Evolutionary conservation across 1,140 invertebrate genomes (phyloP).

Genomic region (Charaxes varanes): DNA sequence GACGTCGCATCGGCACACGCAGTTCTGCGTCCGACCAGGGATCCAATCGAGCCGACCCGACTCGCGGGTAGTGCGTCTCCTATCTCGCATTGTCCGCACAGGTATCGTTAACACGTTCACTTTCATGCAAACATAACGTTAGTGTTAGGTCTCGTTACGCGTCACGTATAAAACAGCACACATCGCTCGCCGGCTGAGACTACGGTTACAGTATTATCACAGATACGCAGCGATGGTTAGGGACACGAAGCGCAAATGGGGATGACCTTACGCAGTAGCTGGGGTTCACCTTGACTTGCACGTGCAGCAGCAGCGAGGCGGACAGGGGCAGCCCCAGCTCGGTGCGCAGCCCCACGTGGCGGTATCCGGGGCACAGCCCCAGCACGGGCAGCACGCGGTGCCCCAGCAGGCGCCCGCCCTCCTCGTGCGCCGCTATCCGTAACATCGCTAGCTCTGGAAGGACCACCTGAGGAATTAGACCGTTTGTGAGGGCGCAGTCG

Average conservation of each 20-base stretch:
- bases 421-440: constrained; percentile 97
- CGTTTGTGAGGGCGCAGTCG: no score
- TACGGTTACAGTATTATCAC: not conserved
- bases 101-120: no score
- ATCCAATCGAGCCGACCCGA: no score
- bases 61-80: no score
- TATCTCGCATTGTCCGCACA: no score
- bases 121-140: no score
- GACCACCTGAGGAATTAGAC: constrained; percentile 89
- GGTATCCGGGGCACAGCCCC: constrained; percentile 95
- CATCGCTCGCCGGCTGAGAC: not conserved
- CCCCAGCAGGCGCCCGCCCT: constrained; percentile 94
- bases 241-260: constrained; percentile 1
- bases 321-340: constrained; percentile 96
- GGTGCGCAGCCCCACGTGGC: constrained; percentile 90
- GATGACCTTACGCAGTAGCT: constrained; percentile 5
- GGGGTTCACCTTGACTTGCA: constrained; percentile 85
- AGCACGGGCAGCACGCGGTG: constrained; percentile 97
- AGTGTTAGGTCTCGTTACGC: no score
- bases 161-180: not conserved
- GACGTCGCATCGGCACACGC: no score
- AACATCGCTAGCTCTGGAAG: constrained; percentile 97
- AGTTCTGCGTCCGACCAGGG: no score
- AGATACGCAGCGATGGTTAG: not conserved
- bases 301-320: constrained; percentile 92